Evolutionary conservation across 2,888 invertebrate species (phyloP).

Genomic region (Leptarthrus brevirostris): DNA sequence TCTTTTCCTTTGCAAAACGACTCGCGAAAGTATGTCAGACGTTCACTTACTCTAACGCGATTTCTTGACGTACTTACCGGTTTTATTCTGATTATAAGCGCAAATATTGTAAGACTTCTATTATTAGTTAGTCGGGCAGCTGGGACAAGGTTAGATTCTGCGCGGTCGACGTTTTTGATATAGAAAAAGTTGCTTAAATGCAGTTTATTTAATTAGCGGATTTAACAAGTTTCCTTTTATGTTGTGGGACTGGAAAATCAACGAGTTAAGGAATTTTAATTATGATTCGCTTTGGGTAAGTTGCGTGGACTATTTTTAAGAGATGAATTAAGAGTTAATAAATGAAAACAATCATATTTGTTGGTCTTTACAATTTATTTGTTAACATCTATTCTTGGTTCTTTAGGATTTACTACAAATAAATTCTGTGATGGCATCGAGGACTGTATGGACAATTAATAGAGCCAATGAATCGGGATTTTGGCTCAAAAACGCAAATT

Average conservation of each 20-base stretch:
- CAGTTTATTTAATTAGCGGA: background rate
- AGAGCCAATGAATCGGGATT: no score
- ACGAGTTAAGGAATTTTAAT: no score
- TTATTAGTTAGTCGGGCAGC: background rate
- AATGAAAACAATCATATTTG: no score
- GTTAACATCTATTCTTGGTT: no score
- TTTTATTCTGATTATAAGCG: conserved; percentile 15
- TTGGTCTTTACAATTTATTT: no score
- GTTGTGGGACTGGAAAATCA: conserved; percentile 6
- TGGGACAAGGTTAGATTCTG: conserved; percentile 19
- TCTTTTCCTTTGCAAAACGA: conserved; percentile 17
- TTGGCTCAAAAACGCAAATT: no score
- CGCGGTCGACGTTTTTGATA: background rate
- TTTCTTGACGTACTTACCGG: conserved; percentile 4
- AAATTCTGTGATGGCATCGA: no score
- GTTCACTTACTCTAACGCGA: conserved; percentile 17
- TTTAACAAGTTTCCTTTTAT: conserved; percentile 14
- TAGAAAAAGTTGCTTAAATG: background rate
- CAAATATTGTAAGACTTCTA: background rate
- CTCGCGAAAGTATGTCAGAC: conserved; percentile 27
- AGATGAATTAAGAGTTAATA: no score
- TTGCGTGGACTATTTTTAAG: no score
- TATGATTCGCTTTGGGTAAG: no score
- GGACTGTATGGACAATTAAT: no score
- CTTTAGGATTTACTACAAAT: no score